phyloP scores from a whole-genome alignment of 2,797 vertebrate species.

The Phataginus tetradactyla region DNA sequence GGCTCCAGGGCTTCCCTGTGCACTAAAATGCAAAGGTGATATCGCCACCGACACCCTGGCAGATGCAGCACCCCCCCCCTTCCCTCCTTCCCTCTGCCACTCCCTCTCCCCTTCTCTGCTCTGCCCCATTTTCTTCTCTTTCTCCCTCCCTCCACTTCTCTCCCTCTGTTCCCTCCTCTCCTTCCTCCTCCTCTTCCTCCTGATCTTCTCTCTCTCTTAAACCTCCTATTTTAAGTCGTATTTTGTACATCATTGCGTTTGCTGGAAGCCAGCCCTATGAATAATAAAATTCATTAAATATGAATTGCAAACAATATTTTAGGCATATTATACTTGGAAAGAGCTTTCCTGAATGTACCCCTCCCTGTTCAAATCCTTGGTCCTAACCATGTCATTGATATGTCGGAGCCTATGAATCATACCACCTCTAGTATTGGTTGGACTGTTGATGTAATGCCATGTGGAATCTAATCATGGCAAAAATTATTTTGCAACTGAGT shows the following conservation, averaged over 20 bases:
- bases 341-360: not conserved
- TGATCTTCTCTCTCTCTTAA: not conserved
- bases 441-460: accelerated
- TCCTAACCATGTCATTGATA: not conserved
- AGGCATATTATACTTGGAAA: not conserved
- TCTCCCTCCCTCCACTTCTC: no score
- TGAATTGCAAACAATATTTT: not conserved
- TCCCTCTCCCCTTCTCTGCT: not conserved
- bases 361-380: not conserved
- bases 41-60: no score
- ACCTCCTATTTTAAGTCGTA: not conserved
- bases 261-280: not conserved
- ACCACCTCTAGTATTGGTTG: not conserved
- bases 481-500: not conserved
- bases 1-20: no score
- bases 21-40: not conserved
- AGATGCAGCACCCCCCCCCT: not conserved
- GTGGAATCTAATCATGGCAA: not conserved
- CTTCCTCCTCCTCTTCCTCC: not conserved
- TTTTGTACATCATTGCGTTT: not conserved
- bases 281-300: not conserved
- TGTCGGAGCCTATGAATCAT: not conserved
- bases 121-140: no score
- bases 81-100: not conserved
- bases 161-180: no score